phyloP scores from a whole-genome alignment of 2,888 invertebrate species.

The Ectropis crepuscularia region DNA sequence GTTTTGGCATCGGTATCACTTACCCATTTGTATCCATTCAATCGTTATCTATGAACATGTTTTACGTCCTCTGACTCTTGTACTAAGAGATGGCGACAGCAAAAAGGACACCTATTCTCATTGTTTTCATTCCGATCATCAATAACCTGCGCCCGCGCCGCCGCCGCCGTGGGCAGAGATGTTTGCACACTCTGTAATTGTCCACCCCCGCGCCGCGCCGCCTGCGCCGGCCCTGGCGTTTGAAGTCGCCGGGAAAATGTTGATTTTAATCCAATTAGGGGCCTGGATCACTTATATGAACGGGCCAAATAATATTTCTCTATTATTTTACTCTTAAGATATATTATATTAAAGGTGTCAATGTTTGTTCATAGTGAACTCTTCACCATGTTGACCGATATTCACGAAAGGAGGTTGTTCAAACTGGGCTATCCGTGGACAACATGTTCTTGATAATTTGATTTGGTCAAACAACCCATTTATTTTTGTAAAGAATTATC shows the following conservation, averaged over 20 bases:
- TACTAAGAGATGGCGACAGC: slow-evolving; percentile 46
- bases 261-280: not conserved
- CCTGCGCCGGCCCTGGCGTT: slow-evolving; percentile 62
- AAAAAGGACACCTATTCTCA: slow-evolving; percentile 72
- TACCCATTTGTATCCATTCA: not conserved
- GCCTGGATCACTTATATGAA: slow-evolving; percentile 1
- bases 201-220: slow-evolving; percentile 67
- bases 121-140: slow-evolving; percentile 76
- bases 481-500: too few relatives aligned
- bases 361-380: too few relatives aligned
- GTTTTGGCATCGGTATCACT: not conserved
- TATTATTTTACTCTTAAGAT: too few relatives aligned
- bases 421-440: too few relatives aligned
- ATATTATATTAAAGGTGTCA: too few relatives aligned
- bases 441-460: too few relatives aligned
- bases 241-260: slow-evolving; percentile 27
- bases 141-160: slow-evolving; percentile 66
- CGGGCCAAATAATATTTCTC: not conserved
- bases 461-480: too few relatives aligned
- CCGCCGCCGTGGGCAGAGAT: slow-evolving; percentile 73
- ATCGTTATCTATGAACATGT: not conserved
- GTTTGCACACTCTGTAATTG: slow-evolving; percentile 74
- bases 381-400: too few relatives aligned
- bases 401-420: too few relatives aligned
- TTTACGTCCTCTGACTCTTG: not conserved